Percentiles rank a stretch among this genome's conserved stretches.
Conservation (phyloP, 2,113 vertebrate species). For the Albula goreensis region DNA sequence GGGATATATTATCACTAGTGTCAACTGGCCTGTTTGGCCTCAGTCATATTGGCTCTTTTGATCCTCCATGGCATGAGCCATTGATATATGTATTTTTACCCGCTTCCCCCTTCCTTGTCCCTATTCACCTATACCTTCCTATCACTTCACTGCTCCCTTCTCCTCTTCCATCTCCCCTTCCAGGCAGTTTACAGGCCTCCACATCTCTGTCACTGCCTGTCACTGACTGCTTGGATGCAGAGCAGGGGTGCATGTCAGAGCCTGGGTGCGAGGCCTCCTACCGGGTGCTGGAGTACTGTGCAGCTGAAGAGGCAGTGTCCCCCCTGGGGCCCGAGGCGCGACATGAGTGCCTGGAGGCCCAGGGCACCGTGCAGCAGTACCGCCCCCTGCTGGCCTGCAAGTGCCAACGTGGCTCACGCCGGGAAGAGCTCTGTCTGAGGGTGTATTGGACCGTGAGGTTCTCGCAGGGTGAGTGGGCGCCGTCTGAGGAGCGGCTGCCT, state of each 20-base stretch:
- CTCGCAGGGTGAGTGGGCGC: constrained; percentile 74
- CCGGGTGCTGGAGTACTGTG: constrained; percentile 75
- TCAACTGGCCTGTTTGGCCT: too few relatives aligned
- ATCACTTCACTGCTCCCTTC: neutral
- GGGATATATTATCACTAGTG: too few relatives aligned
- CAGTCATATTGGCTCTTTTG: too few relatives aligned
- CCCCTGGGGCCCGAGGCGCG: constrained; percentile 54
- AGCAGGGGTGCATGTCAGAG: constrained; percentile 70
- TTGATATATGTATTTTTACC: constrained; percentile 5
- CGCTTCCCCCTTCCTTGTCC: constrained; percentile 20
- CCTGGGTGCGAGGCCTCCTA: constrained; percentile 75
- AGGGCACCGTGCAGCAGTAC: constrained; percentile 68
- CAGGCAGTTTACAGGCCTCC: constrained; percentile 33
- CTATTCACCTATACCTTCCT: neutral
- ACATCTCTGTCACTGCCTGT: constrained; percentile 36
- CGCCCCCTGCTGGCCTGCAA: constrained; percentile 77
- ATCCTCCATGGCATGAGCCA: too few relatives aligned
- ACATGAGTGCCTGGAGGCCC: constrained; percentile 76
- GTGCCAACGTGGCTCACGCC: constrained; percentile 82
- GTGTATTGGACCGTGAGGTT: constrained; percentile 86
- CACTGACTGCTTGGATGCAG: constrained; percentile 76
- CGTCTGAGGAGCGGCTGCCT: neutral
- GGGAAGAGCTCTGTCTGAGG: constrained; percentile 80
- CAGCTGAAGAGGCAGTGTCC: constrained; percentile 55
- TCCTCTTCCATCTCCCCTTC: constrained; percentile 13